These are phyloP conservation scores for Sebastes hopkinsi DNA, from an alignment of 2,797 vertebrate genomes.

Conservation along the genomic window DNA sequence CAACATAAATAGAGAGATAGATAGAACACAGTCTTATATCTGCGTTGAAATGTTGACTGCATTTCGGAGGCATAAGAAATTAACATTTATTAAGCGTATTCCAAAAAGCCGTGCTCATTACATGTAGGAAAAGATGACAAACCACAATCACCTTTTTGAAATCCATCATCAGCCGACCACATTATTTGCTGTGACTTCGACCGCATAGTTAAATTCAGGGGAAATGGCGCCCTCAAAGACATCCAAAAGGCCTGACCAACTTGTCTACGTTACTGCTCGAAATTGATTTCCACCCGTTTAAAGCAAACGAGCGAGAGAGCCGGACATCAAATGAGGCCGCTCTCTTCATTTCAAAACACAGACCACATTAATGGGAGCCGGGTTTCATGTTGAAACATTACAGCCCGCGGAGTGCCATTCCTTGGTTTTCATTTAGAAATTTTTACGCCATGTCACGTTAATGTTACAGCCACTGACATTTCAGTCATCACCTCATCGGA, in stretches of 20 bases:
- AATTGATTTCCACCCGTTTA: conserved; percentile 38
- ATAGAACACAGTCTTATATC: too few relatives aligned
- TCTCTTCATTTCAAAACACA: conserved; percentile 33
- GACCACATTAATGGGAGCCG: conserved; percentile 44
- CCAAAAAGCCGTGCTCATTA: not conserved
- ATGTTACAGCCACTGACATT: conserved; percentile 58
- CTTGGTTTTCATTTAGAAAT: conserved; percentile 52
- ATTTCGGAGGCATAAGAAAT: not conserved
- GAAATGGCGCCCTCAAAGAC: not conserved
- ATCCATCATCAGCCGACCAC: not conserved
- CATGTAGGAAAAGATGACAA: conserved; percentile 21
- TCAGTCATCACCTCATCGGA: conserved; percentile 62
- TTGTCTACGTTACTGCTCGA: conserved; percentile 2
- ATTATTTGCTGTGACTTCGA: conserved; percentile 6
- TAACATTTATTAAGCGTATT: not conserved
- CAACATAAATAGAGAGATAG: not conserved
- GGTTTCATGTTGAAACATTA: conserved; percentile 48
- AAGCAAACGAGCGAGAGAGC: conserved; percentile 1
- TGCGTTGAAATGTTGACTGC: too few relatives aligned
- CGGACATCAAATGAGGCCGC: conserved; percentile 33
- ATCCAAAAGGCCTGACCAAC: conserved; percentile 16
- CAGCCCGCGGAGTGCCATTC: conserved; percentile 21
- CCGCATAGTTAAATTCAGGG: not conserved
- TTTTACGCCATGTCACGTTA: conserved; percentile 57
- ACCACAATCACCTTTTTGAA: conserved; percentile 15